These are phyloP conservation scores for Caenorhabditis doughertyi DNA, from an alignment of 2,888 invertebrate genomes.

Conservation along the genomic window DNA sequence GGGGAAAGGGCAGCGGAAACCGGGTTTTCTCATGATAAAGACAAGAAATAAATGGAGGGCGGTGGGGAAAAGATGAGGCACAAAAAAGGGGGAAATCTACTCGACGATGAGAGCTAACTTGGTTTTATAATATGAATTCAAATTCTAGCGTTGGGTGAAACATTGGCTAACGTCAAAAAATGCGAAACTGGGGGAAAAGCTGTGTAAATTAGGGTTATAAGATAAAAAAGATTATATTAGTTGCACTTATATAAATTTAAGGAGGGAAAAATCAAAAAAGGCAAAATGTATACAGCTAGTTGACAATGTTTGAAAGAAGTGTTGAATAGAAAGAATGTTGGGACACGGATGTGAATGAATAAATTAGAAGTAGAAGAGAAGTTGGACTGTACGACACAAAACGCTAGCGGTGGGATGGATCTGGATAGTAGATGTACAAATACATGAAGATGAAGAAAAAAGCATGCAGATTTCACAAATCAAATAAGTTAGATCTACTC, in stretches of 20 bases:
- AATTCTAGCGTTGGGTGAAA: constrained; percentile 16
- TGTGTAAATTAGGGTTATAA: constrained; percentile 25
- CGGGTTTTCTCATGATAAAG: constrained; percentile 57
- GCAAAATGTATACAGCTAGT: constrained; percentile 60
- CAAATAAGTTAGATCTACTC: constrained; percentile 63
- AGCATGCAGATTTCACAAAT: constrained; percentile 63
- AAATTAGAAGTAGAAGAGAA: constrained; percentile 41
- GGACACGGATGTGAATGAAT: constrained; percentile 40
- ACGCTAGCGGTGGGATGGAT: constrained; percentile 47
- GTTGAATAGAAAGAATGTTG: constrained; percentile 45
- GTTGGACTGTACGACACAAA: constrained; percentile 46
- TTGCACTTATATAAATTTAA: constrained; percentile 40
- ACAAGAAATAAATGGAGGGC: constrained; percentile 45
- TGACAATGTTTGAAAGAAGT: constrained; percentile 45
- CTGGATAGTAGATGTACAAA: constrained; percentile 48
- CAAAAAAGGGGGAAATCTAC: constrained; percentile 35
- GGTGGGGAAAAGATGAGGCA: constrained; percentile 19
- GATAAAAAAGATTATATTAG: constrained; percentile 20
- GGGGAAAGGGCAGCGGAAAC: constrained; percentile 22
- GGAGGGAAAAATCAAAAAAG: neutral
- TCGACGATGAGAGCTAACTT: constrained; percentile 26
- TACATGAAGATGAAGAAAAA: constrained; percentile 34
- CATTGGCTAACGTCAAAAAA: constrained; percentile 7
- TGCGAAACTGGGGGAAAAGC: constrained; percentile 31
- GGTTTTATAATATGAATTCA: constrained; percentile 23